Base-by-base conservation (phyloP, 1,140 invertebrate genomes). In the Tetragnatha versicolor region DNA sequence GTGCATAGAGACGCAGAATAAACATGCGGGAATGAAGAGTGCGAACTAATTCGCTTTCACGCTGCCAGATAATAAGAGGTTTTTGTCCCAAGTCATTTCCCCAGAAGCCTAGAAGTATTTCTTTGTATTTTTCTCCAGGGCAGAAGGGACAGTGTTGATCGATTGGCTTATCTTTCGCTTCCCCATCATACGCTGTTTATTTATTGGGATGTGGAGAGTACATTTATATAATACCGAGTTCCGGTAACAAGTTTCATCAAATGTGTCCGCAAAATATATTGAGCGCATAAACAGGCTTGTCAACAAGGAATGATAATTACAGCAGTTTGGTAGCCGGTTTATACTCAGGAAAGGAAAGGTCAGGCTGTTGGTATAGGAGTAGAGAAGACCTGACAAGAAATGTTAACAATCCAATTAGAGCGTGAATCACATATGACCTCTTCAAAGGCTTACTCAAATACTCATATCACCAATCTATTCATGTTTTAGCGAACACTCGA, bases 201-300 rank as follows among this genome's bases (percentile, higher is more conserved):
- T 58, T 58, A 58, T 33, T 17, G 35, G 35, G 55, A 58, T 58
- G 27, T 17, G n/a, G 7, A 20, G 5, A 33, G 55, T 6, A 33
- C 20, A 33, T 58, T 17, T 35, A 33, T 31, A 33, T n/a, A 10
- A 33, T 9, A 7, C 1, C 14, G 14, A 58, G 31, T 33, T 58
- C 31, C 14, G 29, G 55, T 33, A 58, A 58, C 55, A n/a, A 58
- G 55, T 58, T 58, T 35, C 55, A 22, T 58, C 55, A 58, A 58
- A 58, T 58, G 31, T 58, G 55, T 35, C 55, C 17, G 55, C 27
- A 7, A 58, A 58, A 31, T 58, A 35, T n/a, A 58, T 58, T 31
- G 17, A 58, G 55, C 31, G n/a, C 55, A 58, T 58, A 58, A 58
- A 58, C 55, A 58, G 55, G 55, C 55, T 58, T 58, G 55, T 58